Evolutionary conservation across 64 coral and sea anemone genomes (phyloP).

Genomic region (Porites lutea): DNA sequence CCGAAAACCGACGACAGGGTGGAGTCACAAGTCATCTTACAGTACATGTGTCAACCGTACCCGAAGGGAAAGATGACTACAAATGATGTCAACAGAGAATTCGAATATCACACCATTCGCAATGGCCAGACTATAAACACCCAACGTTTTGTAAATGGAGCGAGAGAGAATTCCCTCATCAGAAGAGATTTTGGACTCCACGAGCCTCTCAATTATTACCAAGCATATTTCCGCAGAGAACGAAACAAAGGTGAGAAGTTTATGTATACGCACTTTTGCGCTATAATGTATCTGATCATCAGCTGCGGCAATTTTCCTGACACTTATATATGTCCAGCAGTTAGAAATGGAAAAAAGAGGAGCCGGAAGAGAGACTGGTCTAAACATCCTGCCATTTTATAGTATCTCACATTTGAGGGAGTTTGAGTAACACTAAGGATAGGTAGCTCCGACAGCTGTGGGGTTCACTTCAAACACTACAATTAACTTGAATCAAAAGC

Average conservation of each 20-base stretch:
- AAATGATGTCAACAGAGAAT: neutral
- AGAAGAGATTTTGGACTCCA: slow-evolving; percentile 6
- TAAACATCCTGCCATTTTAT: too few relatives aligned
- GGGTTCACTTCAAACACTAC: too few relatives aligned
- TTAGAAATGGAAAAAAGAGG: too few relatives aligned
- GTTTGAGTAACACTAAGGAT: too few relatives aligned
- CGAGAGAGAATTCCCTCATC: neutral
- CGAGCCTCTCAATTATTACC: slow-evolving; percentile 22
- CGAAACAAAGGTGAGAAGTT: slow-evolving; percentile 46
- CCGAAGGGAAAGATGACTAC: slow-evolving; percentile 11
- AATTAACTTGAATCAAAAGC: too few relatives aligned
- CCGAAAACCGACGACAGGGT: slow-evolving; percentile 15
- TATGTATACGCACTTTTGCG: too few relatives aligned
- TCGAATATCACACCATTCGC: slow-evolving; percentile 18
- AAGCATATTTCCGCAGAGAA: slow-evolving; percentile 13
- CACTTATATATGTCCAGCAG: too few relatives aligned
- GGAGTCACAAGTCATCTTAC: slow-evolving; percentile 42
- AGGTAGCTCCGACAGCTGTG: too few relatives aligned
- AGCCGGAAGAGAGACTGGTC: too few relatives aligned
- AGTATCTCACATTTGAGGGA: too few relatives aligned
- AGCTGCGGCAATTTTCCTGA: too few relatives aligned
- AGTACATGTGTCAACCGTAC: slow-evolving; percentile 44
- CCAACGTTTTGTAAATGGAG: neutral
- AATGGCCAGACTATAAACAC: neutral
- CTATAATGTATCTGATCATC: too few relatives aligned